Base-by-base conservation (phyloP, 2,888 invertebrate species). In the Erebia epiphron region DNA sequence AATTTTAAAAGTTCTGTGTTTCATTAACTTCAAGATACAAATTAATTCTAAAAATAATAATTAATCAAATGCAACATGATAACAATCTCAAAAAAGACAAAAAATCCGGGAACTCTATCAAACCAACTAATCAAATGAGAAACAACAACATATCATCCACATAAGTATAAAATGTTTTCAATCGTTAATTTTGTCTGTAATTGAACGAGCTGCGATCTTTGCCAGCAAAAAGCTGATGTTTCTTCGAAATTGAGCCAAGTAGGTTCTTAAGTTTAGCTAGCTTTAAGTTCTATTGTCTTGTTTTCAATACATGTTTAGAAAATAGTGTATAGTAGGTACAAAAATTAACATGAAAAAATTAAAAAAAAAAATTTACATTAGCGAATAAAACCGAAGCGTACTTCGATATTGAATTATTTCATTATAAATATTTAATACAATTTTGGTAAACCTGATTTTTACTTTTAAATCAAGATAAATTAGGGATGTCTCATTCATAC, bases 181-280 rank as follows among this genome's bases (percentile, higher is more conserved):
- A 92, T 92, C 92, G 89, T 92, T 92, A 92, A 92, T 92, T 90
- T 92, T 79, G 83, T 81, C 84, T 79, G 90, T 92, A 92, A 92
- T 92, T 91, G 91, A 91, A 90, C 87, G 83, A 84, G 84, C 88
- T 84, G 87, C 82, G 85, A 86, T 84, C 83, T 82, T 63, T 73
- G 75, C 73, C 70, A 72, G 82, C 86, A 91, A 92, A 92, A 92
- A 92, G 79, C 78, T 80, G 80, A 83, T 82, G 87, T 86, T 92
- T 92, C 91, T 84, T 79, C 86, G 91, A 91, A 92, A 79, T 79
- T 75, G 75, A 75, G 72, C 79, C 76, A 77, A 78, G 86, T 85
- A 43, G 35, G 35, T 26, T 3, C 21, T 21, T 21, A 26, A 26
- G 26, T 26, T 26, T 26, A 26, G 4, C 26, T 26, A 26, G 26